Conservation (phyloP, 2,797 vertebrate species). For the Paramormyrops hopkinsi region DNA sequence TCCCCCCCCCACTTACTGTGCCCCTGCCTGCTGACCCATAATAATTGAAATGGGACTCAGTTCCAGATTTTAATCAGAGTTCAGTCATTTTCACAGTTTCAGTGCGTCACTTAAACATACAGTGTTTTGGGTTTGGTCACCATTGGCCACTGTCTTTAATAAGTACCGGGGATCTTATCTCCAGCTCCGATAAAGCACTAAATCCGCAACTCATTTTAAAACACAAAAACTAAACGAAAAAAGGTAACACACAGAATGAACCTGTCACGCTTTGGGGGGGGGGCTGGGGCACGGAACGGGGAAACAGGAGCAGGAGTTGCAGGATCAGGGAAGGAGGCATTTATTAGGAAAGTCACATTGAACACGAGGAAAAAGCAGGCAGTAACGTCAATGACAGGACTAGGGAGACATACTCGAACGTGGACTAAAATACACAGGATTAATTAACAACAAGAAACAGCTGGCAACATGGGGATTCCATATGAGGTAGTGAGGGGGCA, state of each 20-base stretch:
- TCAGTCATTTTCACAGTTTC: neutral
- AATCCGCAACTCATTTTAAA: neutral
- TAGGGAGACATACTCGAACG: too few relatives aligned
- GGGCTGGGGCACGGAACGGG: too few relatives aligned
- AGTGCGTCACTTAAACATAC: neutral
- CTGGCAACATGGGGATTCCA: too few relatives aligned
- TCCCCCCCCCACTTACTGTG: neutral
- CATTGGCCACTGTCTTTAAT: neutral
- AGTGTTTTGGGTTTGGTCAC: neutral
- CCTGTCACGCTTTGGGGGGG: too few relatives aligned
- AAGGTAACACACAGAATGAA: neutral
- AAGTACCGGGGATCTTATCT: neutral
- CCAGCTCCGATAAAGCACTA: neutral
- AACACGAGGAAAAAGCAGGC: too few relatives aligned
- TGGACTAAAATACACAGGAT: too few relatives aligned
- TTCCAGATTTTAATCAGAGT: neutral
- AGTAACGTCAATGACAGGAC: too few relatives aligned
- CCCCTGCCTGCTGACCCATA: neutral
- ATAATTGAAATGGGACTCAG: neutral
- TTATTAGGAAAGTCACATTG: too few relatives aligned
- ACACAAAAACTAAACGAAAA: neutral
- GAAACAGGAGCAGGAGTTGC: too few relatives aligned
- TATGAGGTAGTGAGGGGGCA: too few relatives aligned
- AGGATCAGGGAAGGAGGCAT: too few relatives aligned
- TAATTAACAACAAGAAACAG: too few relatives aligned